Evolutionary conservation across 1,140 invertebrate genomes (phyloP).

Genomic region (Trachymyrmex septentrionalis): DNA sequence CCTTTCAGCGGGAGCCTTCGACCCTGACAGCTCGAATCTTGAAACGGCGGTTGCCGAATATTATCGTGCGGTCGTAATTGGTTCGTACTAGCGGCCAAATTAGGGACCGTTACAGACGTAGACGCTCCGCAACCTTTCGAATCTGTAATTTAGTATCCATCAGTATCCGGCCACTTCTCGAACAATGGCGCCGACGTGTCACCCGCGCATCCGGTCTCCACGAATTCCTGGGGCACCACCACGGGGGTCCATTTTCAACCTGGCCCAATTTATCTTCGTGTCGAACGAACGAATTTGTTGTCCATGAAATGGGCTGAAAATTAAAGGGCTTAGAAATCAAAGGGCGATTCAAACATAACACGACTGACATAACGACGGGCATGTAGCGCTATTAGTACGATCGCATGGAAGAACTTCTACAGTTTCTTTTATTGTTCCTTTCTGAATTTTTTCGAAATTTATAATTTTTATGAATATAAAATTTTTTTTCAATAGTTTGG

Average conservation of each 20-base stretch:
- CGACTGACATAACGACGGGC: neutral
- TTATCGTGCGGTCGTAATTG: conserved; percentile 64
- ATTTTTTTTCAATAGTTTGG: neutral
- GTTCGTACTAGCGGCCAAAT: conserved; percentile 65
- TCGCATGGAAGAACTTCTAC: neutral
- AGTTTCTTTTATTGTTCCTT: neutral
- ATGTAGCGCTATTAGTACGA: neutral
- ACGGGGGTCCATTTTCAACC: conserved; percentile 30
- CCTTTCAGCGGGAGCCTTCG: neutral
- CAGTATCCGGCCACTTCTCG: conserved; percentile 48
- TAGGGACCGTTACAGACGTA: conserved; percentile 47
- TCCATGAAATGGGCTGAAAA: neutral
- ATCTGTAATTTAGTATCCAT: conserved; percentile 74
- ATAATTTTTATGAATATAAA: neutral
- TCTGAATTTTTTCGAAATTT: neutral
- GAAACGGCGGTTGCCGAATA: conserved; percentile 9
- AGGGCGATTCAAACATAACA: neutral
- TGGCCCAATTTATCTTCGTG: conserved; percentile 21
- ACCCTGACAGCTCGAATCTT: neutral
- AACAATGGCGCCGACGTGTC: conserved; percentile 73
- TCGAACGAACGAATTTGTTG: neutral
- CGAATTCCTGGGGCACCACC: conserved; percentile 31
- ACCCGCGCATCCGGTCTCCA: conserved; percentile 54
- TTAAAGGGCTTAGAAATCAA: neutral
- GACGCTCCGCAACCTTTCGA: conserved; percentile 46